Base-by-base conservation (phyloP, 1,140 invertebrate species). In the Papilio polyxenes region DNA sequence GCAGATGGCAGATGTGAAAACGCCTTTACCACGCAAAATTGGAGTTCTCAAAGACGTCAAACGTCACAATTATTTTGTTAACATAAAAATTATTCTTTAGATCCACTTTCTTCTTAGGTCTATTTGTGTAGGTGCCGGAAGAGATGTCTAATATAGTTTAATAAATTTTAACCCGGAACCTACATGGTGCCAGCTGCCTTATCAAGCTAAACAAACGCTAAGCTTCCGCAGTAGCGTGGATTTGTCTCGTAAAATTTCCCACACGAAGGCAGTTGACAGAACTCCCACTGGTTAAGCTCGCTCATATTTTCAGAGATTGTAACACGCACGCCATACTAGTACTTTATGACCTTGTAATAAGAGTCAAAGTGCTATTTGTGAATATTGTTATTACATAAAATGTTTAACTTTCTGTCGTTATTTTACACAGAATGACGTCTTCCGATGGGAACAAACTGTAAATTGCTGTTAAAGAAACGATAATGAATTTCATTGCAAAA, bases 241-340 rank as follows among this genome's bases (percentile, higher is more conserved):
- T 72, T 72, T 40, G 65, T 72, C 65, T 72, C 65, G 31, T 72
- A 72, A 72, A 72, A 72, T 65, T 65, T 65, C 62, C 65, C 65
- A 72, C 65, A 72, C 65, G 65, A 37, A 37, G 65, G 31, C 23
- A 72, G 65, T 37, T 72, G 31, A 37, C 65, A 72, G 65, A 37
- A 37, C 65, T 72, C 65, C 23, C 65, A 72, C 65, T 37, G 65
- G 65, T 37, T 72, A 72, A 17, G 65, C 13, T 40, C 65, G 11
- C 3, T 69, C 23, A 37, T 31, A 72, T 72, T 69, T 69, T 69
- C 31, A 72, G 6, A 62, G 59, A 62, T 62, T 62, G 59, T 23
- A 62, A 62, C n/a, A 23, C 15, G 0, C 65, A 69, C 31, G 11
- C 65, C 4, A 37, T 40, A 69, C 13, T 72, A 37, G 13, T 31